Conservation (phyloP, 92 coral and sea anemone species). For the Anthopleura xanthogrammica region DNA sequence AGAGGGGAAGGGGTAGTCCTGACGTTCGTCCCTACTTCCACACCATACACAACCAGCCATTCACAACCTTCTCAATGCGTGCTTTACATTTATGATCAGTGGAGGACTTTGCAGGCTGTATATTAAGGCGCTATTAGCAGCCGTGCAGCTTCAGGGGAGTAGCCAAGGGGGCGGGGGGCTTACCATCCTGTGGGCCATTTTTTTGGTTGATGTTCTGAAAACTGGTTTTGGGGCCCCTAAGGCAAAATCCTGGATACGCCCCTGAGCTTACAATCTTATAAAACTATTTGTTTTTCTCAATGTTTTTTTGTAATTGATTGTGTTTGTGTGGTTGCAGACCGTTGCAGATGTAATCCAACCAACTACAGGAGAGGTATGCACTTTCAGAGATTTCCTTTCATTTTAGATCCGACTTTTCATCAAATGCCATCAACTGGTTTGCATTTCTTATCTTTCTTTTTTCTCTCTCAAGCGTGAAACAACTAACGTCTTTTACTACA, state of each 20-base stretch:
- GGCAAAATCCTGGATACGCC: too few relatives aligned
- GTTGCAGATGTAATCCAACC: slow-evolving; percentile 60
- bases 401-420: not conserved
- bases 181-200: too few relatives aligned
- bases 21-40: not conserved
- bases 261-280: too few relatives aligned
- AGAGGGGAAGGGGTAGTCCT: not conserved
- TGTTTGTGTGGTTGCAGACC: slow-evolving; percentile 27
- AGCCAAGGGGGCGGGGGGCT: too few relatives aligned
- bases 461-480: slow-evolving; percentile 46
- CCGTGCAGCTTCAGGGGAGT: too few relatives aligned
- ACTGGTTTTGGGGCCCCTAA: not conserved
- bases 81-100: too few relatives aligned
- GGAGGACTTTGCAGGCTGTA: too few relatives aligned
- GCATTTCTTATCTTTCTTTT: not conserved
- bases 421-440: not conserved
- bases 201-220: too few relatives aligned
- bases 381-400: not conserved
- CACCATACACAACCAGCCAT: too few relatives aligned
- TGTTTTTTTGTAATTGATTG: not conserved
- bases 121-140: too few relatives aligned
- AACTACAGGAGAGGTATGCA: slow-evolving; percentile 47
- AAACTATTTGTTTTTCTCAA: not conserved
- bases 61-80: too few relatives aligned
- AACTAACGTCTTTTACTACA: slow-evolving; percentile 59